phyloP scores from a whole-genome alignment of 2,113 vertebrate species.

The Erinaceus europaeus region DNA sequence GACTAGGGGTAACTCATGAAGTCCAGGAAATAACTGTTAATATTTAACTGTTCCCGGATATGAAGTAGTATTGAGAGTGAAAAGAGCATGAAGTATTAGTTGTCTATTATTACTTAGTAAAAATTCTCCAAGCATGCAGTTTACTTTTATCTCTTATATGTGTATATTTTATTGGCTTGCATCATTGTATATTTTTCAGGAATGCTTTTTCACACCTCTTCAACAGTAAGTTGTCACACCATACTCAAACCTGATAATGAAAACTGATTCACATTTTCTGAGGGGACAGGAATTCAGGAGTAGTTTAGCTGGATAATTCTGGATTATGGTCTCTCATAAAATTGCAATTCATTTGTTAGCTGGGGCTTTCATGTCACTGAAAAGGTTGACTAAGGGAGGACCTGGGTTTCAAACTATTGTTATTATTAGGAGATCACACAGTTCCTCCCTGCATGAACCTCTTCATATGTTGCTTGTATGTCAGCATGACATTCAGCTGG shows the following conservation, averaged over 20 bases:
- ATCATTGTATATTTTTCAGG: neutral
- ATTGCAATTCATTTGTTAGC: neutral
- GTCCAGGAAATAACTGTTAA: neutral
- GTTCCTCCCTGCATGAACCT: neutral
- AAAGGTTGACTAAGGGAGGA: neutral
- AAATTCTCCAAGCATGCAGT: neutral
- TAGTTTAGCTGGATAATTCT: neutral
- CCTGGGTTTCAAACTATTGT: neutral
- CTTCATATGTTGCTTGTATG: neutral
- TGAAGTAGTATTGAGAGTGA: neutral
- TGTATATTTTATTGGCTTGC: neutral
- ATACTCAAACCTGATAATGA: neutral
- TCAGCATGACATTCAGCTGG: neutral
- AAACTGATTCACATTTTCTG: neutral
- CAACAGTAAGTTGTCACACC: neutral
- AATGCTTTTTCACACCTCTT: neutral
- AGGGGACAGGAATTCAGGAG: neutral
- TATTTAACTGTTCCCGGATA: neutral
- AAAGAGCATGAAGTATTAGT: neutral
- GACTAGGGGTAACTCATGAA: neutral
- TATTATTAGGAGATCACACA: neutral
- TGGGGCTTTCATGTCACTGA: neutral
- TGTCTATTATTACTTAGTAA: neutral
- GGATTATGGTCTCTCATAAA: neutral
- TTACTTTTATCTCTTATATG: neutral